phyloP scores from a whole-genome alignment of 2,888 invertebrate species.

The Limnephilus rhombicus region DNA sequence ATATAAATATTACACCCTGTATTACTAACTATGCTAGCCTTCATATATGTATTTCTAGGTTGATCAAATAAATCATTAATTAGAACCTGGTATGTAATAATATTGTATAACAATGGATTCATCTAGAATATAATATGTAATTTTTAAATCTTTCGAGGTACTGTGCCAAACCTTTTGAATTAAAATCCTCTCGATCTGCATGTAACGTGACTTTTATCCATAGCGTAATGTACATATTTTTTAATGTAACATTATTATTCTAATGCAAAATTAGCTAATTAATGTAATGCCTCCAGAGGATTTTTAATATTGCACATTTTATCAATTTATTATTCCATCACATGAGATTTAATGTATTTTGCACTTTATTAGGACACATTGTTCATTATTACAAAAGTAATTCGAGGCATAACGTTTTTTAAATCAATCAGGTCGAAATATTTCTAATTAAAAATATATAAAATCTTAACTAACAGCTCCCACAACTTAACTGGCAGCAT shows the following conservation, averaged over 20 bases:
- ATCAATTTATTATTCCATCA: slow-evolving; percentile 17
- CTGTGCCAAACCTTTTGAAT: slow-evolving; percentile 42
- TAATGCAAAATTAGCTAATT: slow-evolving; percentile 1
- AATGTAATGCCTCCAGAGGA: neutral
- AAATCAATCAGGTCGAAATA: neutral
- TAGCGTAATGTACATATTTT: slow-evolving; percentile 47
- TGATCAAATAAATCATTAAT: slow-evolving; percentile 16
- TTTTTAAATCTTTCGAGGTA: slow-evolving; percentile 39
- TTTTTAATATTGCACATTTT: slow-evolving; percentile 40
- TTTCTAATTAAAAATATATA: neutral
- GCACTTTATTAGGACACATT: slow-evolving; percentile 18
- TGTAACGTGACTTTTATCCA: slow-evolving; percentile 39
- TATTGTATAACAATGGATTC: neutral
- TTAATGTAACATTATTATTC: slow-evolving; percentile 30
- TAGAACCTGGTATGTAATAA: neutral
- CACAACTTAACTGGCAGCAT: neutral
- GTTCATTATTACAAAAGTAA: neutral
- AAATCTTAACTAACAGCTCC: neutral
- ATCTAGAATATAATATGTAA: slow-evolving; percentile 28
- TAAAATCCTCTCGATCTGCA: slow-evolving; percentile 34
- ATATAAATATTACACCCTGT: slow-evolving; percentile 8
- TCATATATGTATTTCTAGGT: slow-evolving; percentile 36
- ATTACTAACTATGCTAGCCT: slow-evolving; percentile 37
- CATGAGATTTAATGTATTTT: slow-evolving; percentile 21
- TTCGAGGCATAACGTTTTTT: neutral